Evolutionary conservation across 2,888 invertebrate genomes (phyloP).

Genomic region (Thalpophila matura): DNA sequence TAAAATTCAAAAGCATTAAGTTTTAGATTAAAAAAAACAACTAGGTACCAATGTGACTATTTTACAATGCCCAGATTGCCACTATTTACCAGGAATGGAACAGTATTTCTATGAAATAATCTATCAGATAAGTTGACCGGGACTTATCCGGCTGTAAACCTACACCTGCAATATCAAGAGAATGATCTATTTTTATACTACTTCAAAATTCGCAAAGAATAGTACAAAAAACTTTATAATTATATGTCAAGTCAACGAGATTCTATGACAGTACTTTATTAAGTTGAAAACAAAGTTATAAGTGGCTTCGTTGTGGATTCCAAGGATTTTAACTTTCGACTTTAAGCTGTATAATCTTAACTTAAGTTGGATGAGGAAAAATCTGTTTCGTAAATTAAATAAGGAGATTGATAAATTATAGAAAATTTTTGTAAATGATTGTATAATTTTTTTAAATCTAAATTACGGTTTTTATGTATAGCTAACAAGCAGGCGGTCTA

Average conservation of each 20-base stretch:
- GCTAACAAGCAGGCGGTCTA: no score
- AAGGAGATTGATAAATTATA: conserved; percentile 6
- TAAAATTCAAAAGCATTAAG: background rate
- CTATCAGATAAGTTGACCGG: no score
- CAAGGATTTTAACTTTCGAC: conserved; percentile 40
- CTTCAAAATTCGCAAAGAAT: conserved; percentile 13
- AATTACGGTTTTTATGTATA: no score
- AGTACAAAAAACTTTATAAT: conserved; percentile 49
- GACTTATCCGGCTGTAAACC: no score
- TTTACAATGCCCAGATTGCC: no score
- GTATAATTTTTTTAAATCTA: no score
- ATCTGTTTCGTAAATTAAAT: conserved; percentile 18
- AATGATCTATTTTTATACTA: background rate
- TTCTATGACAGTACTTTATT: conserved; percentile 37
- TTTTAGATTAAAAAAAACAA: background rate
- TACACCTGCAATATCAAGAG: background rate
- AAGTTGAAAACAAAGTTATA: conserved; percentile 43
- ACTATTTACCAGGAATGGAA: no score
- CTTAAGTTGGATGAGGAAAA: conserved; percentile 6
- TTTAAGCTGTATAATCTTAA: conserved; percentile 29
- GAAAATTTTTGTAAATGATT: background rate
- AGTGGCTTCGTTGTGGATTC: conserved; percentile 42
- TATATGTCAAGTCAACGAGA: conserved; percentile 42
- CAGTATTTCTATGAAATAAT: no score
- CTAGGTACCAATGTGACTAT: background rate